Conservation (phyloP, 2,888 invertebrate genomes). For the Ichneumoninae sp. region DNA sequence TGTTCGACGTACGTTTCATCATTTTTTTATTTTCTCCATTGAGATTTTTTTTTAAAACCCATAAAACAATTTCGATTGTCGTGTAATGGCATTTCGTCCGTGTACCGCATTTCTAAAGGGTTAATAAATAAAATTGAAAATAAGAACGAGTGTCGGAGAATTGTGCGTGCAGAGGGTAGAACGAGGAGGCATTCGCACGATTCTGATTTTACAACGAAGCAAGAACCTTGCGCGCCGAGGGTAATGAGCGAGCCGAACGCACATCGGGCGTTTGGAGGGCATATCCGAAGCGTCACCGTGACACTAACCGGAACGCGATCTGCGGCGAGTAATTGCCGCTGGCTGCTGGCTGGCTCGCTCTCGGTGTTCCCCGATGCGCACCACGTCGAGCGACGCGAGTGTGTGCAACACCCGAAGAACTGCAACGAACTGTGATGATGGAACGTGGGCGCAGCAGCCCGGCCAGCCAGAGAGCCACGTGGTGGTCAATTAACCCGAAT, state of each 20-base stretch:
- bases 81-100: neutral
- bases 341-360: conserved; percentile 26
- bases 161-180: neutral
- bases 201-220: conserved; percentile 30
- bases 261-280: conserved; percentile 81
- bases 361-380: conserved; percentile 64
- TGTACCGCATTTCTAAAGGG: neutral
- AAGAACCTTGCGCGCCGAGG: conserved; percentile 56
- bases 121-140: neutral
- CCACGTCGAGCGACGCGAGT: conserved; percentile 56
- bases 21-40: neutral
- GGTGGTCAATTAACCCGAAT: conserved; percentile 81
- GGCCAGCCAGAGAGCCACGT: conserved; percentile 54
- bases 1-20: neutral
- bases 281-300: conserved; percentile 81
- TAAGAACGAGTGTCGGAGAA: neutral
- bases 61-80: neutral
- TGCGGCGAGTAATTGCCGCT: conserved; percentile 74
- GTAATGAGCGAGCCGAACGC: conserved; percentile 79
- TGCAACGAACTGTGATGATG: conserved; percentile 65
- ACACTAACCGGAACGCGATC: conserved; percentile 76
- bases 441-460: conserved; percentile 63
- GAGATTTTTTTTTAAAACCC: neutral
- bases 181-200: conserved; percentile 25
- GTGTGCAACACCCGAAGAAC: conserved; percentile 62